Conservation (phyloP, 2,113 vertebrate genomes). For the Amphilophus citrinellus region DNA sequence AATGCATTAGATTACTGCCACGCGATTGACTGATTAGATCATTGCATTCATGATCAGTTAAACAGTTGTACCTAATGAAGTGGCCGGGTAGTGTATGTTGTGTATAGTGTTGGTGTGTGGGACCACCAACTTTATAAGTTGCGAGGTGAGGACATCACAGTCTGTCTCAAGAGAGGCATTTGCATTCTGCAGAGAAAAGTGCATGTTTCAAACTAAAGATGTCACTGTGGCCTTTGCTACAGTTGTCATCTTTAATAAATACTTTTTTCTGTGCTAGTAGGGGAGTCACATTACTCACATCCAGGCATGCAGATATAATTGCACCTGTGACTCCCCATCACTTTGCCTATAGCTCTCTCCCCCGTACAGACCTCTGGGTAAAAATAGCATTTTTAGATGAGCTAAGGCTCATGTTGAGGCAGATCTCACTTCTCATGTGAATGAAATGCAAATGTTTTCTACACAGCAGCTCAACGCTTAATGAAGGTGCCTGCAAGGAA, state of each 20-base stretch:
- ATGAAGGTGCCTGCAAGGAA: constrained; percentile 30
- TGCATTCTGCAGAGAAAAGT: not conserved
- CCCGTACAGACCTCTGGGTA: not conserved
- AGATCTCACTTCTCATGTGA: not conserved
- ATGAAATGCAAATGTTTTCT: constrained; percentile 19
- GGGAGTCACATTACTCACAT: not conserved
- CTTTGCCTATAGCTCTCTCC: not conserved
- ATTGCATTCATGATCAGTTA: not conserved
- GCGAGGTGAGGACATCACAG: too few relatives aligned
- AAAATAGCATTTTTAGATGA: constrained; percentile 19
- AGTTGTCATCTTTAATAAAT: not conserved
- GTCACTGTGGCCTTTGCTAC: not conserved
- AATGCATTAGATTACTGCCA: not conserved
- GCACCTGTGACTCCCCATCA: constrained; percentile 7
- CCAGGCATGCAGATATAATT: constrained; percentile 32
- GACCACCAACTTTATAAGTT: not conserved
- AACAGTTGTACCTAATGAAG: not conserved
- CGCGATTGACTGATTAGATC: not conserved
- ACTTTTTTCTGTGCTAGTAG: not conserved
- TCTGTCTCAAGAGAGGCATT: not conserved
- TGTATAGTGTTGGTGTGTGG: not conserved
- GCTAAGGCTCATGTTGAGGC: constrained; percentile 5
- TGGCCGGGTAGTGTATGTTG: not conserved
- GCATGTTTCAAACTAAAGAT: constrained; percentile 3
- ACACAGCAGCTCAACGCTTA: constrained; percentile 14